Conservation (phyloP, 2,113 vertebrate genomes). For the Eulemur rufifrons region DNA sequence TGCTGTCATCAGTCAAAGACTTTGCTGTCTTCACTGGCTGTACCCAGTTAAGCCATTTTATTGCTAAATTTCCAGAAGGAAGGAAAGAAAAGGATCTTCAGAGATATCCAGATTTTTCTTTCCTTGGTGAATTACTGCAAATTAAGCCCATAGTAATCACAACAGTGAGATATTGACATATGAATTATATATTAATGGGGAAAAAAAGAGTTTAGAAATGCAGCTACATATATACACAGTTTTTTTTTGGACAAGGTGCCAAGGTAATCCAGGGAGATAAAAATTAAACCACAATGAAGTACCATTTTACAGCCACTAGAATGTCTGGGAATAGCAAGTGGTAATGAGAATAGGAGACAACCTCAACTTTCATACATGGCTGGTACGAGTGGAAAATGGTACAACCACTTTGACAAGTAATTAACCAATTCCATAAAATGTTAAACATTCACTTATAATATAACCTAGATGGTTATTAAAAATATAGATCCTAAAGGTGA, state of each 20-base stretch:
- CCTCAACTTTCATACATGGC: not conserved
- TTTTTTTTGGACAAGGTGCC: not conserved
- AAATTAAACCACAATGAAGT: not conserved
- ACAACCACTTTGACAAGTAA: not conserved
- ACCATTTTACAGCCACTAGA: not conserved
- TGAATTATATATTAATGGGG: not conserved
- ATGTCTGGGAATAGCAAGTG: not conserved
- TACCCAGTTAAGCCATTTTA: not conserved
- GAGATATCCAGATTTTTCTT: not conserved
- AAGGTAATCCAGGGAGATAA: not conserved
- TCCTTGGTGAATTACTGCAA: not conserved
- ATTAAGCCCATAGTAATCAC: not conserved
- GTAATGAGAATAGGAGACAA: not conserved
- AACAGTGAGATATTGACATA: too few species aligned
- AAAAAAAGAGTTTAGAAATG: not conserved
- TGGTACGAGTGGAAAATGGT: not conserved
- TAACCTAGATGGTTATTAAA: not conserved
- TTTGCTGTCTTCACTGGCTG: not conserved
- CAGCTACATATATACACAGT: not conserved
- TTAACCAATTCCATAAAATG: not conserved
- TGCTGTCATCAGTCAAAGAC: too few species aligned
- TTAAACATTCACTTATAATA: not conserved
- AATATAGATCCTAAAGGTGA: not conserved
- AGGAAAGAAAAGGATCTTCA: too few species aligned
- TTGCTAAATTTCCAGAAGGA: not conserved